Evolutionary conservation across 1,140 invertebrate species (phyloP), one percentile per base, ranked within the genome.

Genomic region (Cyphomyrmex costatus): DNA sequence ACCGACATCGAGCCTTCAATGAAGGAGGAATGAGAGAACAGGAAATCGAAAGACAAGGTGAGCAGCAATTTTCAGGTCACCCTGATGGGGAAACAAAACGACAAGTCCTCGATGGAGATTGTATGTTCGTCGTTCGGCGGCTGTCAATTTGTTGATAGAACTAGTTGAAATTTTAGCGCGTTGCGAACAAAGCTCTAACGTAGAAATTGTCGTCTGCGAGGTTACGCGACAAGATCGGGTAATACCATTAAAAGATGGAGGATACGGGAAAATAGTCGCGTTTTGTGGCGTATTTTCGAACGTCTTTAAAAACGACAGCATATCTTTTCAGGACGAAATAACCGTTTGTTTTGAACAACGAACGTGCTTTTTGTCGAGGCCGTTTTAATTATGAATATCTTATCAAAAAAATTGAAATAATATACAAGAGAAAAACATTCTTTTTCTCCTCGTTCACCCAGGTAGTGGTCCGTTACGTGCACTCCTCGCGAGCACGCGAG

Each of bases 391-490:
- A 86, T 63, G 77, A 66, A 73, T 65, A 85, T 86, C 58, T 71
- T 36, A 56, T 77, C 51, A 42, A 42, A 42, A 80, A 73, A 85
- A 78, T 8, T 36, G 60, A 77, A 56, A 70, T 63, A 51, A 30
- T 68, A 53, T 36, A 42, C 58, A 58, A 82, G 84, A 56, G 86
- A 70, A 79, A 88, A 83, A 90, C 89, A 91, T 2, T 19, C n/a
- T 0, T 16, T 89, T 1, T n/a, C 36, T 66, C n/a, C 10, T 3
- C 33, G 10, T 21, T 90, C 92, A 90, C 89, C 83, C 89, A 93
- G 91, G 88, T 93, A 92, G 91, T 92, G 91, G 92, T 88, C 89
- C 73, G 92, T 89, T 70, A 89, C 89, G 53, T 87, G 49, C 82
- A 49, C 46, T 33, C 36, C 56, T 65, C 60, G 77, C 61, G 42